phyloP scores from a whole-genome alignment of 2,797 vertebrate species.

The Caiman crocodilus region DNA sequence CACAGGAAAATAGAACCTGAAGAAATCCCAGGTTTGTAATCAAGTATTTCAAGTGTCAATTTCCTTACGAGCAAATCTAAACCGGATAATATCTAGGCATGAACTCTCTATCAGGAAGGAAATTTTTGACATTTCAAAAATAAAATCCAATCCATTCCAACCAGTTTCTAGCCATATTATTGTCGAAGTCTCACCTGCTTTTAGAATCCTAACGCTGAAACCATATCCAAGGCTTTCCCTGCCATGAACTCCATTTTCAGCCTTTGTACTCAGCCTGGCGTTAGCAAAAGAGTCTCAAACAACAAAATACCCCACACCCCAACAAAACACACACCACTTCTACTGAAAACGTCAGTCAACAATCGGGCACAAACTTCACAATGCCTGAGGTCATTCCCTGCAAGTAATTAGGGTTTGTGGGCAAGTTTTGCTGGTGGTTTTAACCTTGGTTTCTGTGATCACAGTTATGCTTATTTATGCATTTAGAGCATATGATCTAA shows the following conservation, averaged over 20 bases:
- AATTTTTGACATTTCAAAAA: conserved; percentile 44
- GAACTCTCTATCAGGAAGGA: conserved; percentile 32
- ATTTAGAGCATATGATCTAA: conserved; percentile 82
- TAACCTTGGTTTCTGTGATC: conserved; percentile 78
- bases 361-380: conserved; percentile 76
- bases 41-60: conserved; percentile 56
- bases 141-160: conserved; percentile 21
- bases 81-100: not conserved
- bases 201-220: conserved; percentile 18
- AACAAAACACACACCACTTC: conserved; percentile 3
- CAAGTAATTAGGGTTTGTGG: conserved; percentile 64
- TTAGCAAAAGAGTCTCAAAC: conserved; percentile 21
- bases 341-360: conserved; percentile 69
- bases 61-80: conserved; percentile 48
- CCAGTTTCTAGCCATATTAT: not conserved
- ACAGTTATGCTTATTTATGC: conserved; percentile 80
- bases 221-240: not conserved
- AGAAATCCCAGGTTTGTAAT: conserved; percentile 61
- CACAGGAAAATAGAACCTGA: not conserved
- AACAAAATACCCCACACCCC: conserved; percentile 60
- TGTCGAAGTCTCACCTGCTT: conserved; percentile 53
- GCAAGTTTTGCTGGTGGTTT: conserved; percentile 75
- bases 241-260: conserved; percentile 23
- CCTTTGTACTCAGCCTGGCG: conserved; percentile 45
- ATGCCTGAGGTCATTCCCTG: conserved; percentile 75